phyloP scores from a whole-genome alignment of 1,140 invertebrate genomes.

The Ostrea denselamellosa region DNA sequence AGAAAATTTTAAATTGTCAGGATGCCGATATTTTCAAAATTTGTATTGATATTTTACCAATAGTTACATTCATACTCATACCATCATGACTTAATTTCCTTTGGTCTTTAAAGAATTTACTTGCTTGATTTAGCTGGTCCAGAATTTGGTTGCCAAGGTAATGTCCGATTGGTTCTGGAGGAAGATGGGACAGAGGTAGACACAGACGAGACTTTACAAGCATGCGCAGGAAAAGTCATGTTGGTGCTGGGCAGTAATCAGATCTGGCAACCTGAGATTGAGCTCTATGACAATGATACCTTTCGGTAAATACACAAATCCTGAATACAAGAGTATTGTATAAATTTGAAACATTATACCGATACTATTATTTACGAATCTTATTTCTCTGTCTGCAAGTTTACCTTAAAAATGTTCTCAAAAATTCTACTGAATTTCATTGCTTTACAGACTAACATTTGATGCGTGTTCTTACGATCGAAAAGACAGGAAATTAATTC shows the following conservation, averaged over 20 bases:
- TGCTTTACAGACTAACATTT: conserved; percentile 17
- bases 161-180: conserved; percentile 23
- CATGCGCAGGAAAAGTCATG: conserved; percentile 38
- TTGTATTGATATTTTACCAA: too few relatives aligned
- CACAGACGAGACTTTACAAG: conserved; percentile 1
- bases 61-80: too few relatives aligned
- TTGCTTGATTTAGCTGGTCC: neutral
- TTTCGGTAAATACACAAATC: neutral
- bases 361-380: neutral
- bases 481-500: conserved; percentile 31
- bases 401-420: neutral
- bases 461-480: conserved; percentile 33
- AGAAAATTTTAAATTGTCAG: neutral
- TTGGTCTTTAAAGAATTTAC: too few relatives aligned
- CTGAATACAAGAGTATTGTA: neutral
- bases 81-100: too few relatives aligned
- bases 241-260: neutral
- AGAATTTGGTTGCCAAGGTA: conserved; percentile 1
- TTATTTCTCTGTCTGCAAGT: neutral
- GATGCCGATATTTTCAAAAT: neutral
- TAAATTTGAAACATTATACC: neutral
- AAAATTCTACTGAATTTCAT: neutral
- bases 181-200: conserved; percentile 40
- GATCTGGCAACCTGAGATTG: neutral
- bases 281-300: neutral